These are phyloP conservation scores for Arctia plantaginis DNA, from an alignment of 2,888 invertebrate genomes.

Conservation along the genomic window DNA sequence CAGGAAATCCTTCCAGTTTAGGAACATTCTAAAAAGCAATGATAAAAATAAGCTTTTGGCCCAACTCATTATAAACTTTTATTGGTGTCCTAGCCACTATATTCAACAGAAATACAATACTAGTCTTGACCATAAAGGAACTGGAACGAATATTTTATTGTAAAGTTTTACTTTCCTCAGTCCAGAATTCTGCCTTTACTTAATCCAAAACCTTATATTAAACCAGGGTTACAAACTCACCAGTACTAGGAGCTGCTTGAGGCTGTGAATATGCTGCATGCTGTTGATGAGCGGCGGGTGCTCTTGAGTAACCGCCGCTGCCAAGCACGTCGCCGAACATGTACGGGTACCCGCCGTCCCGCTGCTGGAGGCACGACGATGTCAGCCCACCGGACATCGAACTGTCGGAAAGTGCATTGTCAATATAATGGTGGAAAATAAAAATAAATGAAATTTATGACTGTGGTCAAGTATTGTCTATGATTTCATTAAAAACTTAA, in stretches of 20 bases:
- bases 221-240: constrained; percentile 69
- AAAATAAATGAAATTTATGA: background rate
- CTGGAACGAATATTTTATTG: no score
- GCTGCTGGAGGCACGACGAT: constrained; percentile 94
- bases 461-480: background rate
- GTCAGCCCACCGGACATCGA: constrained; percentile 95
- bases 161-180: background rate
- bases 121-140: background rate
- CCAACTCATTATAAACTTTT: background rate
- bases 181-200: background rate
- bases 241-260: constrained; percentile 85
- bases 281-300: constrained; percentile 92
- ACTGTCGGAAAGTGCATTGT: constrained; percentile 78
- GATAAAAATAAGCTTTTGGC: background rate
- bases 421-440: background rate
- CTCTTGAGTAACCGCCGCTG: constrained; percentile 89
- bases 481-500: background rate
- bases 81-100: background rate
- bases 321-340: constrained; percentile 96
- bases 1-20: background rate
- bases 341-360: constrained; percentile 94
- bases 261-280: constrained; percentile 89
- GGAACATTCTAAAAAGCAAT: background rate
- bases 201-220: background rate
- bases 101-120: background rate